Conservation (phyloP, 2,888 invertebrate species). For the Steinernema hermaphroditum region DNA sequence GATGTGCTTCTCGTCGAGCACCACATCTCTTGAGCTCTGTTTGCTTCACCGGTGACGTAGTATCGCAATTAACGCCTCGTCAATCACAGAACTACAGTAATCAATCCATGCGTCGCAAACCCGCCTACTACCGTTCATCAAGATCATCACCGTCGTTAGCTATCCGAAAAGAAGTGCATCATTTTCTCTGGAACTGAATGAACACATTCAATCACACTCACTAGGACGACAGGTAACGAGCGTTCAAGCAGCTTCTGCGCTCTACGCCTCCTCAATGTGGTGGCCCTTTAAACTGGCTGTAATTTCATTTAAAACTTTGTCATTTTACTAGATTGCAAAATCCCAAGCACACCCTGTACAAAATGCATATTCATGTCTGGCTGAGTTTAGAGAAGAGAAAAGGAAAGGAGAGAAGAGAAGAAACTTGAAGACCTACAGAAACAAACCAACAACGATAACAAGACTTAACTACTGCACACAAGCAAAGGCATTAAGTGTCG, state of each 20-base stretch:
- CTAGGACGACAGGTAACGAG: slow-evolving; percentile 1
- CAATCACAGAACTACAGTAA: slow-evolving; percentile 8
- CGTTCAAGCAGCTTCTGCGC: slow-evolving; percentile 31
- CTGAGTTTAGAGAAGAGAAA: neutral
- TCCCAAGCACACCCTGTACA: slow-evolving; percentile 11
- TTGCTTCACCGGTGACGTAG: neutral
- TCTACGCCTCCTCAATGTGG: neutral
- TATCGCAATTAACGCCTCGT: neutral
- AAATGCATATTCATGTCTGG: slow-evolving; percentile 3
- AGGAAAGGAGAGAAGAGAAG: neutral
- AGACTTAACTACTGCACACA: neutral
- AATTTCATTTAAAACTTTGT: neutral
- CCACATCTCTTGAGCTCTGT: neutral
- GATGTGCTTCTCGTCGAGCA: too few relatives aligned
- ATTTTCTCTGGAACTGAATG: too few relatives aligned
- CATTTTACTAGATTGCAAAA: neutral
- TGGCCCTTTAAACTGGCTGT: neutral
- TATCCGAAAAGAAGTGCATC: neutral
- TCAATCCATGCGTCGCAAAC: slow-evolving; percentile 12
- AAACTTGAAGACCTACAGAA: neutral
- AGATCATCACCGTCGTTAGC: neutral
- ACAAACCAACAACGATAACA: neutral
- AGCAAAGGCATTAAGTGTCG: neutral
- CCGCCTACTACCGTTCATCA: slow-evolving; percentile 1
- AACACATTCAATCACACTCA: too few relatives aligned